A percentile compares a stretch with the other conserved stretches of the same genome.
phyloP scores from a whole-genome alignment of 1,140 invertebrate genomes.

The Apis dorsata region DNA sequence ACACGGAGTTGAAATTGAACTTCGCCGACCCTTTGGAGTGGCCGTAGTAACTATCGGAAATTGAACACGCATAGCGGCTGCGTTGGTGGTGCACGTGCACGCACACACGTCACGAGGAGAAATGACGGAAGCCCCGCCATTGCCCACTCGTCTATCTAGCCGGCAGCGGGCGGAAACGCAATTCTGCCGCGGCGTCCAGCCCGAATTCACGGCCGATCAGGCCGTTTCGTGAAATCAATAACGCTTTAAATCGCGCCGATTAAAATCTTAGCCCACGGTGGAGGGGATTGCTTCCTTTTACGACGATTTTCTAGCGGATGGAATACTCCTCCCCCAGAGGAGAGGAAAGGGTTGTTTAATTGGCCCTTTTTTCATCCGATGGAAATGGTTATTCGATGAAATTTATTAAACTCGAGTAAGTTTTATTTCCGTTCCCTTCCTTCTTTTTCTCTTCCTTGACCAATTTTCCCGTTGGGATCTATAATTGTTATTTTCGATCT shows the following conservation, averaged over 20 bases:
- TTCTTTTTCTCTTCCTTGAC: too few species aligned
- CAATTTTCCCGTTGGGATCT: too few species aligned
- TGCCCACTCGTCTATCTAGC: slow-evolving; percentile 46
- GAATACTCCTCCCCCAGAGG: too few species aligned
- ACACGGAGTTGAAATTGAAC: slow-evolving; percentile 72
- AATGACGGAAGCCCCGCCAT: slow-evolving; percentile 39
- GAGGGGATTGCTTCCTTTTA: too few species aligned
- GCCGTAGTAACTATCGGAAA: slow-evolving; percentile 73
- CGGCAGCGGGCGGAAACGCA: slow-evolving; percentile 40
- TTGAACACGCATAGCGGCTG: slow-evolving; percentile 68
- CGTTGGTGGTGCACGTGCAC: slow-evolving; percentile 11
- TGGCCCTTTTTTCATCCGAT: too few species aligned
- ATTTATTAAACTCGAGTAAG: too few species aligned
- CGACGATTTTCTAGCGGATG: too few species aligned
- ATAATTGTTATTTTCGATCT: too few species aligned
- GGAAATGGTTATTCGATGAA: too few species aligned
- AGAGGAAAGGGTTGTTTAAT: too few species aligned
- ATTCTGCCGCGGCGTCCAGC: slow-evolving; percentile 40
- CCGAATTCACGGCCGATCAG: slow-evolving; percentile 43
- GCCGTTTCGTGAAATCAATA: slow-evolving; percentile 51
- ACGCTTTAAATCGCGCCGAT: slow-evolving; percentile 41
- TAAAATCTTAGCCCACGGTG: slow-evolving; percentile 1
- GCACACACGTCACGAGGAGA: slow-evolving; percentile 39
- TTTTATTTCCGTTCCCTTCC: too few species aligned
- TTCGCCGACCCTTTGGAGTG: slow-evolving; percentile 70